These are phyloP conservation scores for Catharus bicknelli DNA, from an alignment of 2,113 vertebrate species.

Conservation along the genomic window DNA sequence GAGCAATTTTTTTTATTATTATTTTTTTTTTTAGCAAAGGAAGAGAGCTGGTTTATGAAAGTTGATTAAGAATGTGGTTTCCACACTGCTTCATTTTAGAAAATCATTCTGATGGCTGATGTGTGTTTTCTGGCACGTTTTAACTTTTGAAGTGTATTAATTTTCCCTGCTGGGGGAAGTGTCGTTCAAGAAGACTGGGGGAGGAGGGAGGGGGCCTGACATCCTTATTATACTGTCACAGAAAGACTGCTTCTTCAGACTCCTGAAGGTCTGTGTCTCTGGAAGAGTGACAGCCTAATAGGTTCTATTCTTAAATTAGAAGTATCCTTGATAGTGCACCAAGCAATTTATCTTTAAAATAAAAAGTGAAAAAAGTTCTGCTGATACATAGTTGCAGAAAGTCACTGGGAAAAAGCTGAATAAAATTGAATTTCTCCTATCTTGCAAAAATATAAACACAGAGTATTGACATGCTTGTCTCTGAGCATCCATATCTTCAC, in stretches of 20 bases:
- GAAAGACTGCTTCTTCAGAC: conserved; percentile 58
- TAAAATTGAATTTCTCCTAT: conserved; percentile 51
- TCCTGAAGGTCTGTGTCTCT: conserved; percentile 70
- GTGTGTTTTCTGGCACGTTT: conserved; percentile 36
- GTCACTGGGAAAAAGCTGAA: background rate
- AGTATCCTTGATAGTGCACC: conserved; percentile 65
- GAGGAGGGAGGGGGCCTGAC: conserved; percentile 44
- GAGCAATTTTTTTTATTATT: background rate
- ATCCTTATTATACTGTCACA: conserved; percentile 76
- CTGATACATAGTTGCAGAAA: conserved; percentile 36
- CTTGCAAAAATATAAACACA: conserved; percentile 31
- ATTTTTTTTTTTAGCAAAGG: background rate
- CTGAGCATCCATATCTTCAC: conserved; percentile 24
- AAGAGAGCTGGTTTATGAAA: background rate
- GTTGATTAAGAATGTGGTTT: conserved; percentile 63
- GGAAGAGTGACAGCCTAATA: conserved; percentile 73
- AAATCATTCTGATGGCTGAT: conserved; percentile 51
- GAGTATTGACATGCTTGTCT: background rate
- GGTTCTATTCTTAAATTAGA: conserved; percentile 73
- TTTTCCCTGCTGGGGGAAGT: conserved; percentile 67
- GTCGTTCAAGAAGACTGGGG: conserved; percentile 41
- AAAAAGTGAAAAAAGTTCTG: conserved; percentile 48
- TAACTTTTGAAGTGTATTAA: conserved; percentile 66
- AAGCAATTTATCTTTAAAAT: conserved; percentile 70
- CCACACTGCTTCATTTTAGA: conserved; percentile 40